These are phyloP conservation scores for Eupeodes corollae DNA, from an alignment of 1,140 invertebrate species.

Conservation along the genomic window DNA sequence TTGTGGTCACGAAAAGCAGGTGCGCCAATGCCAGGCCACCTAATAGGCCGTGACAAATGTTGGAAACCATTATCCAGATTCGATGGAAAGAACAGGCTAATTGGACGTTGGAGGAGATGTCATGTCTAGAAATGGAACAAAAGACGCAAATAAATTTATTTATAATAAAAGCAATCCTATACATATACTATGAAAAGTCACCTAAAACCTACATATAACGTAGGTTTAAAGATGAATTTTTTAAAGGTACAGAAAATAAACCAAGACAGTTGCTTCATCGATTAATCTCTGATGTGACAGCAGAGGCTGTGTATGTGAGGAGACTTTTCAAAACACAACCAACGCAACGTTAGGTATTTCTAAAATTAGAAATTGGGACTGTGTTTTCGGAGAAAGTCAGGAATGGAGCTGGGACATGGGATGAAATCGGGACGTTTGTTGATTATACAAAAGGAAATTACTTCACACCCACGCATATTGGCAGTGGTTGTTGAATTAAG, in stretches of 20 bases:
- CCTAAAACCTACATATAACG: no score
- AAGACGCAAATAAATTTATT: background rate
- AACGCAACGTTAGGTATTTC: no score
- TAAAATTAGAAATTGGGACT: no score
- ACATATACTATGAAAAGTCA: background rate
- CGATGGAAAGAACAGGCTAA: constrained; percentile 35
- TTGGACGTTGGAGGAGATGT: constrained; percentile 29
- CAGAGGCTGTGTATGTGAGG: background rate
- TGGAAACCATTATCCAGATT: constrained; percentile 35
- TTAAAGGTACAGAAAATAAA: no score
- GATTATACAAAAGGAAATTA: no score
- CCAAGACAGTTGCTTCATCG: no score
- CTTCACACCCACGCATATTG: background rate
- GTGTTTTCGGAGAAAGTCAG: no score
- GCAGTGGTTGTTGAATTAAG: no score
- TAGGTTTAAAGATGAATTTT: background rate
- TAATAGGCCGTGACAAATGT: constrained; percentile 36
- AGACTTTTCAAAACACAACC: no score
- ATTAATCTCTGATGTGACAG: background rate
- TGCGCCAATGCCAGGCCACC: constrained; percentile 36
- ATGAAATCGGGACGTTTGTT: background rate
- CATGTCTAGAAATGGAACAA: constrained; percentile 14
- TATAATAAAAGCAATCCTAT: background rate
- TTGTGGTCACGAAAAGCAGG: constrained; percentile 32
- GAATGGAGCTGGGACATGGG: background rate